phyloP scores from a whole-genome alignment of 1,140 invertebrate species.

The Dysdera silvatica region DNA sequence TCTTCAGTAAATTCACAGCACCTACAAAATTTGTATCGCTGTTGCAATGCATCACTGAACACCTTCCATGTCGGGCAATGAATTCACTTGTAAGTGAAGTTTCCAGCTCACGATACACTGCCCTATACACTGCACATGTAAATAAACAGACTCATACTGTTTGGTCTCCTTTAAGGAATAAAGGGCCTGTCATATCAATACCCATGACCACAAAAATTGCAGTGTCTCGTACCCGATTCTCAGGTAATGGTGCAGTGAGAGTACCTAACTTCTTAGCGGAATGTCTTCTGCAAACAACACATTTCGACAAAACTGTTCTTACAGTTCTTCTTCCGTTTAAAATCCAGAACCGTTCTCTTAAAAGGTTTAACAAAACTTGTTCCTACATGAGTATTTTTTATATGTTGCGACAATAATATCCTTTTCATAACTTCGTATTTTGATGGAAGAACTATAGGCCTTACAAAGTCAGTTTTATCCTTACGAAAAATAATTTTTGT shows the following conservation, averaged over 20 bases:
- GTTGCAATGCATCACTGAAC: constrained; percentile 38
- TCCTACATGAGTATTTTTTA: no score
- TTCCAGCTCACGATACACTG: constrained; percentile 39
- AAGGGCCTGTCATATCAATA: constrained; percentile 39
- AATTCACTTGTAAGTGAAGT: constrained; percentile 40
- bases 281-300: background rate
- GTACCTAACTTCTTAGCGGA: background rate
- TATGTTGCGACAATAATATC: no score
- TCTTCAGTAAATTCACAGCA: constrained; percentile 1
- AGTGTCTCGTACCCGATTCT: constrained; percentile 34
- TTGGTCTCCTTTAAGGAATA: constrained; percentile 33
- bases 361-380: no score
- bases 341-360: background rate
- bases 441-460: no score
- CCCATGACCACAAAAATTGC: constrained; percentile 37
- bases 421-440: no score
- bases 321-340: constrained; percentile 2
- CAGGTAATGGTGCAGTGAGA: constrained; percentile 23
- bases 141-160: constrained; percentile 6
- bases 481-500: no score
- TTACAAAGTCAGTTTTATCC: no score
- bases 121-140: constrained; percentile 8
- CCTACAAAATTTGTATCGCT: constrained; percentile 43
- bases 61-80: constrained; percentile 39
- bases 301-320: background rate